Base-by-base conservation (phyloP, 2,888 invertebrate species). In the Tetrapedia diversipes region DNA sequence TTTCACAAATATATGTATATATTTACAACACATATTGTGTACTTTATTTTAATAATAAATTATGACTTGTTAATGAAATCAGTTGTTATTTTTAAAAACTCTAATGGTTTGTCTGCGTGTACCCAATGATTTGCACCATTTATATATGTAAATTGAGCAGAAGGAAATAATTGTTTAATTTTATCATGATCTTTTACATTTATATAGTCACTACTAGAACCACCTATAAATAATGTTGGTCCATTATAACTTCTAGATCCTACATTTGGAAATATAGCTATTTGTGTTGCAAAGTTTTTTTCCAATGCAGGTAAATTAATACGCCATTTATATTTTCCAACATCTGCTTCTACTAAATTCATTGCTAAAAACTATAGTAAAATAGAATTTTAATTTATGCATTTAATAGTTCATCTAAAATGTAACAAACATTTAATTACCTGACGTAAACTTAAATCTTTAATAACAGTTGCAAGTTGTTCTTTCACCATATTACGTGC, bases 121-220 rank as follows among this genome's bases (percentile, higher is more conserved):
- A 98, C 95, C 96, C 98, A 97, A 91, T 99, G 99, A 0, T 98
- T 97, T 7, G 98, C 97, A 43, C 95, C 96, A 60, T 94, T 93
- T 63, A 98, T 94, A 83, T 95, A 95, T 56, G 93, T 91, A 86
- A 98, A 93, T 79, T 95, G 92, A 0, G 96, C 95, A 8, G 93
- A 91, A 0, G 97, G 96, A 88, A 98, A 98, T 65, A 96, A 92
- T 77, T 94, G 93, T 87, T 93, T 93, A 68, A 97, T 96, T 70
- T 92, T 92, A 6, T 92, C 91, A 54, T 95, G 93, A 89, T 96
- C 95, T 11, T 91, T 88, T 78, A 92, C 91, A 77, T 93, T 94
- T 85, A 98, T 94, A 90, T 96, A 98, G 91, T 95, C 94, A 1
- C 98, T 98, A n/a, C 94, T 92, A 16, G 93, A 94, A 64, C 98